Percentiles rank a stretch among this genome's conserved stretches.
Conservation (phyloP, 2,113 vertebrate species). For the Pluvialis apricaria region DNA sequence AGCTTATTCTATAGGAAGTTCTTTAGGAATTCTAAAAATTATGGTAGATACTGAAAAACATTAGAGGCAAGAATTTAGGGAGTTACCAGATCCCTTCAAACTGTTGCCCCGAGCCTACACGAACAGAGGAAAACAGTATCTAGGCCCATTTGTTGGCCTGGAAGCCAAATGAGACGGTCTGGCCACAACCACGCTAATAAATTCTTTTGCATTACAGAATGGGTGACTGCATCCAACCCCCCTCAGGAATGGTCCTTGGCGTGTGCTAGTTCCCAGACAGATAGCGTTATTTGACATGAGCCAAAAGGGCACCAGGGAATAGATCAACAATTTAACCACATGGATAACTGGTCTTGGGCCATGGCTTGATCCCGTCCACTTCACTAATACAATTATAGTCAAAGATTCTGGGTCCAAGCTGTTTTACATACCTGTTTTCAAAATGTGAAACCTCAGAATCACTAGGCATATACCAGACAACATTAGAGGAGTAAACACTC, state of each 20-base stretch:
- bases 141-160: not conserved
- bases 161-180: not conserved
- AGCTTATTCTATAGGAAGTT: not conserved
- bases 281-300: not conserved
- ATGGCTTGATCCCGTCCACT: not conserved
- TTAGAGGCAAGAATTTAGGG: not conserved
- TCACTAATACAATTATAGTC: not conserved
- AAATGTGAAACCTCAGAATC: not conserved
- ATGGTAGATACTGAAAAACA: not conserved
- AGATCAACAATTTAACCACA: not conserved
- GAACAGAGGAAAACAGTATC: not conserved
- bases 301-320: slow-evolving; percentile 1
- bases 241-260: not conserved
- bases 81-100: not conserved
- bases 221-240: not conserved
- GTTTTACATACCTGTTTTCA: not conserved
- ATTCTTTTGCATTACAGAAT: not conserved
- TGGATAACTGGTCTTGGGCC: not conserved
- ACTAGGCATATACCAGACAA: not conserved
- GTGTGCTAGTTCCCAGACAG: not conserved
- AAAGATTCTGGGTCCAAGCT: not conserved
- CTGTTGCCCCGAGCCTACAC: not conserved
- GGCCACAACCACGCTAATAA: not conserved
- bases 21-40: not conserved
- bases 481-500: not conserved